Evolutionary conservation across 2,797 vertebrate species (phyloP), one percentile per base, ranked within the genome.

Genomic region (Phoxinus dragarum): DNA sequence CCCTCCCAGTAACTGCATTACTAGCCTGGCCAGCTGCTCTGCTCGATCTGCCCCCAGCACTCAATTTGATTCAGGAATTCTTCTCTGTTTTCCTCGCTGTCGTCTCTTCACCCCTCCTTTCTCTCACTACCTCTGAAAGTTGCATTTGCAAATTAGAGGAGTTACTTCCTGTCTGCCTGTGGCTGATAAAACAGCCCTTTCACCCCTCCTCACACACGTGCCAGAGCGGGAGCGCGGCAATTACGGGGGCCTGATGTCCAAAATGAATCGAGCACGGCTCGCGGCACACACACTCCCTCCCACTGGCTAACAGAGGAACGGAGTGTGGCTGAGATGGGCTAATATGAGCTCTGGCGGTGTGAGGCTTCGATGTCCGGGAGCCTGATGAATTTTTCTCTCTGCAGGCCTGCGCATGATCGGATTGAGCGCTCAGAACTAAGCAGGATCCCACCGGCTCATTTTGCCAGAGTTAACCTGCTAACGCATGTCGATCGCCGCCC

Each of bases 81-180:
- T 95, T 95, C 95, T 94, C 93, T 90, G 94, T 89, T 92, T 91
- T 95, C 92, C 93, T 93, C 94, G 71, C 75, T 40, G 34, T 80
- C 85, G 77, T 34, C 77, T 67, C 42, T 40, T 74, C 69, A 73
- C 75, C 66, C 88, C 83, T 59, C 73, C 76, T 73, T 72, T 44
- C 77, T 40, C 66, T 69, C 21, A 7, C 66, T 64, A 67, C 93
- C 94, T 96, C 95, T 94, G 94, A 97, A 98, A 97, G 96, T 98
- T 98, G 96, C 96, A 98, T 97, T 98, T 98, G 96, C 96, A 97
- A 97, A 98, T 97, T 97, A 97, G 97, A 94, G 95, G 90, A 94
- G 96, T 96, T 97, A 97, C 96, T 96, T 97, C 95, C 95, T 96
- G 96, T 96, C 96, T 96, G 94, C 94, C 95, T 94, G 66, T 74